phyloP scores from a whole-genome alignment of 2,888 invertebrate genomes.

The Rapana venosa region DNA sequence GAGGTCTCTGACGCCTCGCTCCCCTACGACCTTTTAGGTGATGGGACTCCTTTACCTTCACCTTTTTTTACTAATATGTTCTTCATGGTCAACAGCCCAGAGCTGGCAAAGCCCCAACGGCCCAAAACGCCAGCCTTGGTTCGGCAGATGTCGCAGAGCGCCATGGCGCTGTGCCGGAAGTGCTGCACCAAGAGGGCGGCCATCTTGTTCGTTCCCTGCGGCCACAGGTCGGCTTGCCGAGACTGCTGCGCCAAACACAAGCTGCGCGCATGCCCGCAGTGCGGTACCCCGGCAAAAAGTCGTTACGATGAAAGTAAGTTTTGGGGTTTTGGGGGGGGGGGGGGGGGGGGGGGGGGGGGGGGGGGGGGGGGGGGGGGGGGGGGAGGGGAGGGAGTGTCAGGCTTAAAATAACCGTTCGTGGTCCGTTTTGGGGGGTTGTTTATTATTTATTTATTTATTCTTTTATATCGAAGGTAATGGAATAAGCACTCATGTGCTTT shows the following conservation, averaged over 20 bases:
- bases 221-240: conserved; percentile 9
- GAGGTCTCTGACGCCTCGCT: too few species aligned
- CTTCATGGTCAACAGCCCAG: not conserved
- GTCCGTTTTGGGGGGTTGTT: too few species aligned
- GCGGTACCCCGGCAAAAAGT: not conserved
- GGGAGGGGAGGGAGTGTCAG: too few species aligned
- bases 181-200: conserved; percentile 12
- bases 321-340: not conserved
- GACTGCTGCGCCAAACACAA: conserved; percentile 14
- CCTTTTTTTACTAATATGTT: too few species aligned
- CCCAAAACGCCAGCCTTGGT: conserved; percentile 32
- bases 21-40: too few species aligned
- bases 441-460: too few species aligned
- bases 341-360: not conserved
- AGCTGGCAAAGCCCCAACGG: not conserved
- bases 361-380: not conserved
- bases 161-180: conserved; percentile 24
- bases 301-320: conserved; percentile 3
- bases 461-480: too few species aligned
- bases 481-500: too few species aligned
- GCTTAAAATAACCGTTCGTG: too few species aligned
- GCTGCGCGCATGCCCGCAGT: conserved; percentile 21
- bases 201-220: conserved; percentile 32
- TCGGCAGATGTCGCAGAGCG: conserved; percentile 31
- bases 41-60: too few species aligned